Evolutionary conservation across 1,140 invertebrate species (phyloP).

Genomic region (Rhopalosiphum maidis): DNA sequence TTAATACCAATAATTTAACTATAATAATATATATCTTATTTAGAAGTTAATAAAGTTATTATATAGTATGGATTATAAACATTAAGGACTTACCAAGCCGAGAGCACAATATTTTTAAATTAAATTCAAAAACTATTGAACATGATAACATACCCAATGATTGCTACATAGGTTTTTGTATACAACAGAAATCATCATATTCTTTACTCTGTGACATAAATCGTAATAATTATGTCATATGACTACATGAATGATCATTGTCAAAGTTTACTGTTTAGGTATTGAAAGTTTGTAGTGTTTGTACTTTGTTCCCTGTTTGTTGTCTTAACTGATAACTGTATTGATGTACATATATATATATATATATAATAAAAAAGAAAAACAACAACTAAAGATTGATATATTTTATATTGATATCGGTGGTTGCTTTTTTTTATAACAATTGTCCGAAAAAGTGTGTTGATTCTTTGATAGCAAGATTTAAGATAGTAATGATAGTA

Average conservation of each 20-base stretch:
- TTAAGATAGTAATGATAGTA: no score
- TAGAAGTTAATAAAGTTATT: neutral
- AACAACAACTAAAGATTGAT: neutral
- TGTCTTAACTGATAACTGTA: neutral
- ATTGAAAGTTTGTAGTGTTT: neutral
- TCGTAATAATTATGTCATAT: neutral
- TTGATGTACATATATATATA: neutral
- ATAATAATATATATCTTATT: neutral
- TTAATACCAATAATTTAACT: neutral
- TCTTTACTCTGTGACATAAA: neutral
- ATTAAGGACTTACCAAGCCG: conserved; percentile 12
- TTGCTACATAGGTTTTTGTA: neutral
- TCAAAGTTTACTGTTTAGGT: neutral
- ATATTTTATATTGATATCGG: neutral
- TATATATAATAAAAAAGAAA: neutral
- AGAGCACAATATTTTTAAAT: neutral
- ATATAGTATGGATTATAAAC: neutral
- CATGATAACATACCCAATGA: neutral
- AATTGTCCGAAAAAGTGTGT: no score
- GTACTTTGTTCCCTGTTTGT: neutral
- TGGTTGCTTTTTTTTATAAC: no score
- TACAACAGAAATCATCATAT: neutral
- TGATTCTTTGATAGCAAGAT: no score
- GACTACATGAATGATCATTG: neutral
- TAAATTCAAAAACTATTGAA: neutral